Evolutionary conservation across 2,888 invertebrate species (phyloP).

Genomic region (Halictus quadricinctus): DNA sequence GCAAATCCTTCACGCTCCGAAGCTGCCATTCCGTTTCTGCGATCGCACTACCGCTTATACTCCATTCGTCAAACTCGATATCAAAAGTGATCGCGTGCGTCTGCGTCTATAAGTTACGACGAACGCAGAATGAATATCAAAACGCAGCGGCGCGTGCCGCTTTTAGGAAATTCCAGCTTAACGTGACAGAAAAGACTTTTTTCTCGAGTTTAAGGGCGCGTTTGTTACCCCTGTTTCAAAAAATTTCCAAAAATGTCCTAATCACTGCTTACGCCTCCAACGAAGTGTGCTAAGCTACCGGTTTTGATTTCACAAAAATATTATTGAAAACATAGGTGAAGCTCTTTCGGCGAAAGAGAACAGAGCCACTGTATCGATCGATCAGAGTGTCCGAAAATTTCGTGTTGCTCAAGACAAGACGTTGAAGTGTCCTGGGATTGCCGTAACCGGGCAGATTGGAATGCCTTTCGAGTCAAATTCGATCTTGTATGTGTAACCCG

Average conservation of each 20-base stretch:
- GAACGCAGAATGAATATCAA: no score
- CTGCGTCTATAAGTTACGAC: no score
- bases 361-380: neutral
- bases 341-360: neutral
- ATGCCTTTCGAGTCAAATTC: conserved; percentile 26
- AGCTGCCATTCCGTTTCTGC: neutral
- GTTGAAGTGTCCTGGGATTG: neutral
- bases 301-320: no score
- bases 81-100: neutral
- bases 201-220: no score
- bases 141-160: no score
- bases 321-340: neutral
- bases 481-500: conserved; percentile 20
- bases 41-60: neutral
- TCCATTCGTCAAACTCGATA: neutral
- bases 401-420: neutral
- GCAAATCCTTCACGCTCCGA: neutral
- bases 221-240: no score
- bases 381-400: neutral
- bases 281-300: no score
- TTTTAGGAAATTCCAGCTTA: no score
- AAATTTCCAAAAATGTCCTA: neutral
- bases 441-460: conserved; percentile 10
- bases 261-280: no score
- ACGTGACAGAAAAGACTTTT: no score